Evolutionary conservation across 2,888 invertebrate species (phyloP), one percentile per base, ranked within the genome.

Genomic region (Acanthosepion pharaonis): DNA sequence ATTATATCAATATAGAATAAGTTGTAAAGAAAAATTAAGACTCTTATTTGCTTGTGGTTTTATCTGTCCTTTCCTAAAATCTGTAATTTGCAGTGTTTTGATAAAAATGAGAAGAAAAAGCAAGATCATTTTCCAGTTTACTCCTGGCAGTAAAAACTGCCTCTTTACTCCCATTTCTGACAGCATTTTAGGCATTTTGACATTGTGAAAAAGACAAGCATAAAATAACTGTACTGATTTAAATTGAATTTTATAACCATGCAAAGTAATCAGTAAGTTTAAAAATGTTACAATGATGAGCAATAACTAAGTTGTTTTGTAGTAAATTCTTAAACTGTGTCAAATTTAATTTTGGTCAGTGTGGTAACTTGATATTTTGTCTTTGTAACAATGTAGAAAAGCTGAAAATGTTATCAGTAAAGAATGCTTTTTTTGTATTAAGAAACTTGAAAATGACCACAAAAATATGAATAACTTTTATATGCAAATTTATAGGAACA

Each of bases 51-150:
- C 78, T 78, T 78, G 78, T 78, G n/a, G n/a, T 78, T 78, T 78
- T 78, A 51, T 11, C 51, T 49, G 49, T 51, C 92, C 28, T 92
- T 78, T n/a, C 78, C n/a, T n/a, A 78, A 78, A 78, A 78, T 78
- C 93, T 93, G 93, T 93, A 51, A 93, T 93, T 93, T 53, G 93
- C 93, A 78, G 33, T 78, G 78, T 78, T 78, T 78, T 78, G n/a
- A 78, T 33, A 78, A 78, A 78, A 78, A 78, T 78, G 78, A 78
- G n/a, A 78, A 78, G 78, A 78, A 78, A 64, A 64, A 64, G 64
- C 23, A 64, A 33, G 78, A 78, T 78, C 78, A 78, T 78, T 78
- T 78, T 78, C n/a, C 15, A 78, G 78, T 78, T 78, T 78, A 78
- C 15, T n/a, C 11, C n/a, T 33, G n/a, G 33, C 9, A 5, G 18